Evolutionary conservation across 2,113 vertebrate species (phyloP).

Genomic region (Ageneiosus marmoratus): DNA sequence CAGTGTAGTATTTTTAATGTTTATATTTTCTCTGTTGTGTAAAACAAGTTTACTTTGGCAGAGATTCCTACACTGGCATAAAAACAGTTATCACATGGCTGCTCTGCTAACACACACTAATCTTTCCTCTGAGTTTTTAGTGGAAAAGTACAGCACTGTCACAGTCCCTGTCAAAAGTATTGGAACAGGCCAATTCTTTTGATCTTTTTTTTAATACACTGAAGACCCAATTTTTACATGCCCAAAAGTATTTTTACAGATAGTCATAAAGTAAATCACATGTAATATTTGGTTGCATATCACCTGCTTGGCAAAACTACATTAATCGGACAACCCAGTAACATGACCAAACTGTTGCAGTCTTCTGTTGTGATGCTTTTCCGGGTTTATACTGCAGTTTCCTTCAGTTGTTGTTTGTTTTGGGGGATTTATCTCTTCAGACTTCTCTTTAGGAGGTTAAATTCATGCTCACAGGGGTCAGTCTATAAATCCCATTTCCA

Average conservation of each 20-base stretch:
- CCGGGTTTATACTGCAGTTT: not conserved
- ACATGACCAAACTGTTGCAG: not conserved
- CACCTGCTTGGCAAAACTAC: not conserved
- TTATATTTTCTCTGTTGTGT: not conserved
- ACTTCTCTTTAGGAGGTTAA: not conserved
- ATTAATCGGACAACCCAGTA: not conserved
- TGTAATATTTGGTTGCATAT: not conserved
- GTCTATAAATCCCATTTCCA: not conserved
- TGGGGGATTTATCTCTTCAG: not conserved
- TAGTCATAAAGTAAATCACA: not conserved
- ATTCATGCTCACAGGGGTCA: not conserved
- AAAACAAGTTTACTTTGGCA: conserved; percentile 3
- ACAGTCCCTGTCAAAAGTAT: not conserved
- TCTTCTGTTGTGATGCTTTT: not conserved
- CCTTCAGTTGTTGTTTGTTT: not conserved
- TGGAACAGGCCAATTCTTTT: not conserved
- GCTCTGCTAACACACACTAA: not conserved
- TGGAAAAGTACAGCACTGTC: not conserved
- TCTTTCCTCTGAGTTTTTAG: not conserved
- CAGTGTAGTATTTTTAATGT: not conserved
- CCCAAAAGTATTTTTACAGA: not conserved
- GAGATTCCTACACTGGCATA: not conserved
- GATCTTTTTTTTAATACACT: not conserved
- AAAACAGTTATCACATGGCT: not conserved
- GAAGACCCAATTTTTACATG: not conserved